Evolutionary conservation across 2,113 vertebrate species (phyloP).

Genomic region (Chlamydotis undulata): DNA sequence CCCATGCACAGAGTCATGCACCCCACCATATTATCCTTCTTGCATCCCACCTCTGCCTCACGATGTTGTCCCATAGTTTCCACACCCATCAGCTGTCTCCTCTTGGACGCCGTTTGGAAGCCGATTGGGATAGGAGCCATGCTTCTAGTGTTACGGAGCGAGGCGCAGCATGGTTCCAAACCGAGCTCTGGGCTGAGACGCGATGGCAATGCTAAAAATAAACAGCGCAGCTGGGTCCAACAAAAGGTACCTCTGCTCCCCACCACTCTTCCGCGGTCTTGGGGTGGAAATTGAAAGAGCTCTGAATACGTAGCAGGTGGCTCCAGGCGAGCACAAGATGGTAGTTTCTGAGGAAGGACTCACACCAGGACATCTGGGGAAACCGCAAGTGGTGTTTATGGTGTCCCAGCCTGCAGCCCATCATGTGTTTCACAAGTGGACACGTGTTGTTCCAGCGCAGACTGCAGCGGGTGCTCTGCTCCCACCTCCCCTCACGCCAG

Average conservation of each 20-base stretch:
- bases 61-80: fast-evolving
- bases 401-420: background rate
- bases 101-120: background rate
- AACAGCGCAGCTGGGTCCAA: background rate
- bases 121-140: fast-evolving
- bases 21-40: fast-evolving
- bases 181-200: background rate
- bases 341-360: constrained; percentile 49
- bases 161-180: background rate
- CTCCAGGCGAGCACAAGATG: background rate
- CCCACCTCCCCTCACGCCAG: background rate
- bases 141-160: background rate
- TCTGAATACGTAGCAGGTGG: background rate
- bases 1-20: fast-evolving
- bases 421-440: background rate
- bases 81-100: background rate
- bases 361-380: constrained; percentile 9
- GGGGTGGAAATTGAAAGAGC: constrained; percentile 42
- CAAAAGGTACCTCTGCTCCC: background rate
- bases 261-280: background rate
- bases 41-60: background rate
- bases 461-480: fast-evolving
- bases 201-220: background rate
- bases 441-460: background rate
- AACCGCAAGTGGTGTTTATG: background rate